A percentile compares a stretch with the other conserved stretches of the same genome.
phyloP scores from a whole-genome alignment of 2,888 invertebrate species.

The Papilio demoleus region DNA sequence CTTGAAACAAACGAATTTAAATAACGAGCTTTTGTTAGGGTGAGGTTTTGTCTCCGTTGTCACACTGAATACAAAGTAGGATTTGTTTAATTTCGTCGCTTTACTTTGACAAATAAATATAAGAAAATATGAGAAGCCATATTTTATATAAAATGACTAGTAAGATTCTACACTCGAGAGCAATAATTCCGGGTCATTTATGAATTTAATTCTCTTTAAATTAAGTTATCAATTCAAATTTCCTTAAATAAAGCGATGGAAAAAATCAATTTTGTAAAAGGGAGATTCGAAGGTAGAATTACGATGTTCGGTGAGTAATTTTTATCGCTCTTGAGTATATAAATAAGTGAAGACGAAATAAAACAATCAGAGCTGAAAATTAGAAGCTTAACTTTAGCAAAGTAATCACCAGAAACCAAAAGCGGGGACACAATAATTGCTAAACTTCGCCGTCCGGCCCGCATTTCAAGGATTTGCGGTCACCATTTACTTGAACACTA shows the following conservation, averaged over 20 bases:
- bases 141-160: neutral
- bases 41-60: neutral
- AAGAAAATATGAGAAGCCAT: too few relatives aligned
- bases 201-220: too few relatives aligned
- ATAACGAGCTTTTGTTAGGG: constrained; percentile 13
- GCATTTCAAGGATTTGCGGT: constrained; percentile 37
- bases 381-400: constrained; percentile 24
- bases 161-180: too few relatives aligned
- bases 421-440: constrained; percentile 37
- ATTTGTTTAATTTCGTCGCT: neutral
- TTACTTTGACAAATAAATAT: neutral
- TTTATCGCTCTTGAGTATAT: too few relatives aligned
- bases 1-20: constrained; percentile 36
- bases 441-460: constrained; percentile 26
- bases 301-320: too few relatives aligned
- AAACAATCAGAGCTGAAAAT: constrained; percentile 20
- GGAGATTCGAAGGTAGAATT: too few relatives aligned
- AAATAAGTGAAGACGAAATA: neutral
- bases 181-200: too few relatives aligned
- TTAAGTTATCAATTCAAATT: too few relatives aligned
- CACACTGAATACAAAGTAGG: neutral
- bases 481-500: constrained; percentile 28
- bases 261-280: too few relatives aligned
- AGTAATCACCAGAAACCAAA: constrained; percentile 26
- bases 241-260: too few relatives aligned